A percentile compares a stretch with the other conserved stretches of the same genome.
phyloP scores from a whole-genome alignment of 2,113 vertebrate genomes.

The Festucalex cinctus region DNA sequence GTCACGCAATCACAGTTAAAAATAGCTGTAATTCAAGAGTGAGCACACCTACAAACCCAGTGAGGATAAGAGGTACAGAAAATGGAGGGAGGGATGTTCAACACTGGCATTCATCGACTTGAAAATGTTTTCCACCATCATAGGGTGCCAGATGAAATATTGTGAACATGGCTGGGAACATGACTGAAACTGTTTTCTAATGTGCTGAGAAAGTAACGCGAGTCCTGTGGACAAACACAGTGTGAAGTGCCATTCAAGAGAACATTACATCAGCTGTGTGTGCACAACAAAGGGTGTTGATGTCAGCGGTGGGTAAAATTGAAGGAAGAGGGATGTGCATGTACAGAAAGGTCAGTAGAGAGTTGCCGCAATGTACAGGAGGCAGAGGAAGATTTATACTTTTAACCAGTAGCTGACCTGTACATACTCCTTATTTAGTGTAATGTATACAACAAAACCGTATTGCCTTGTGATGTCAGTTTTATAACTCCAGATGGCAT shows the following conservation, averaged over 20 bases:
- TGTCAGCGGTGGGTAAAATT: not conserved
- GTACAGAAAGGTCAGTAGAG: not conserved
- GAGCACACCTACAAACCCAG: not conserved
- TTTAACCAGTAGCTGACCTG: not conserved
- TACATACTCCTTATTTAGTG: no score
- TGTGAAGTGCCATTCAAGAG: not conserved
- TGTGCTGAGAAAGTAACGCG: not conserved
- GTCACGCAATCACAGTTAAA: not conserved
- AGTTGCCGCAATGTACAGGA: no score
- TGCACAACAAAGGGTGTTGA: not conserved
- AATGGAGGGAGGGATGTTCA: not conserved
- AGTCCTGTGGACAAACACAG: not conserved
- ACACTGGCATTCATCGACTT: not conserved
- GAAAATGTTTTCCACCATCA: no score
- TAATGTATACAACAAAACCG: no score
- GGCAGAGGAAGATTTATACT: not conserved
- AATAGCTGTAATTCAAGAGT: not conserved
- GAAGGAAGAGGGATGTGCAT: not conserved
- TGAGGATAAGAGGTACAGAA: no score
- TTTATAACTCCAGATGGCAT: no score
- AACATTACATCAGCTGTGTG: not conserved
- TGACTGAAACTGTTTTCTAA: not conserved
- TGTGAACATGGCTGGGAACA: not conserved
- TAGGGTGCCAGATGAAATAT: no score
- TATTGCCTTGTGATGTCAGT: no score